Evolutionary conservation across 2,113 vertebrate species (phyloP).

Genomic region (Odontophorus gujanensis): DNA sequence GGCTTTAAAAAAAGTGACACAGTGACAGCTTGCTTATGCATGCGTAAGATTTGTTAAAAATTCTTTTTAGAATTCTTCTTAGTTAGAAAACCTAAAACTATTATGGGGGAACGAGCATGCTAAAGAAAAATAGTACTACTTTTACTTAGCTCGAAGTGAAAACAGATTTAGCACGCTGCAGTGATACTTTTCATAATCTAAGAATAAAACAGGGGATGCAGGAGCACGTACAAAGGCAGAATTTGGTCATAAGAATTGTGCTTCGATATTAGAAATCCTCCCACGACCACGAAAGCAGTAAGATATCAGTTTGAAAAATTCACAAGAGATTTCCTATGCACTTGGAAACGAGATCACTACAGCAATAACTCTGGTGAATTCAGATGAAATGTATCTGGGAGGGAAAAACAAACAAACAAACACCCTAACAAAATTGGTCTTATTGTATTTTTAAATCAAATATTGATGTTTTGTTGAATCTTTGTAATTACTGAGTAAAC

Average conservation of each 20-base stretch:
- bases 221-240: background rate
- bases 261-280: background rate
- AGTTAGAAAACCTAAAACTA: background rate
- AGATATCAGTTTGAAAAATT: background rate
- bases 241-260: background rate
- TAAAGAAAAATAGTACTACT: background rate
- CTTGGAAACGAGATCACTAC: background rate
- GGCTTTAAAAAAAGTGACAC: background rate
- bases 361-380: background rate
- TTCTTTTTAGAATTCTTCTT: background rate
- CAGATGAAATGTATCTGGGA: background rate
- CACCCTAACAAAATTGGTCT: background rate
- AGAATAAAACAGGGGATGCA: background rate
- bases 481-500: conserved; percentile 71
- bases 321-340: background rate
- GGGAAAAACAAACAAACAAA: too few relatives aligned
- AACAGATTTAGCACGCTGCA: background rate
- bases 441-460: conserved; percentile 64
- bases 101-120: fast-evolving
- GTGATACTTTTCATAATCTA: background rate
- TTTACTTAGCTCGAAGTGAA: background rate
- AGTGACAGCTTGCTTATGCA: background rate
- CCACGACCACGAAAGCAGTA: background rate
- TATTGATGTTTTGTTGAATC: conserved; percentile 61
- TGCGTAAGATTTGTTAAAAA: background rate